Conservation (phyloP, 2,888 invertebrate species). For the Macaria notata region DNA sequence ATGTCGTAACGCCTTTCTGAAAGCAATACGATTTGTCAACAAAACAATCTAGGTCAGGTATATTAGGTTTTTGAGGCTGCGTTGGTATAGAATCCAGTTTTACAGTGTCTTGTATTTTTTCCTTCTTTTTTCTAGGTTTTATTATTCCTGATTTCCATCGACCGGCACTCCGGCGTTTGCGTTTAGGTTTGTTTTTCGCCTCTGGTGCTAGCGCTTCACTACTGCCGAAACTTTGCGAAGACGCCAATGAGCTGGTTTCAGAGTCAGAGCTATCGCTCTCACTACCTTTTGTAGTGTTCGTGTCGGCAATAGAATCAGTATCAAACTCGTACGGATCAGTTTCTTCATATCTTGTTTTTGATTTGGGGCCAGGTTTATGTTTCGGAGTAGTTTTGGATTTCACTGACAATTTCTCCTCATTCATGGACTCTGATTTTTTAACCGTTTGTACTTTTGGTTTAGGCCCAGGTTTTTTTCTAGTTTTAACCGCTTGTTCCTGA, state of each 20-base stretch:
- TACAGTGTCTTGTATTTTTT: slow-evolving; percentile 29
- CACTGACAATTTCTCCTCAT: slow-evolving; percentile 14
- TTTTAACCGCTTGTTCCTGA: slow-evolving; percentile 30
- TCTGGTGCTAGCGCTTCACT: slow-evolving; percentile 52
- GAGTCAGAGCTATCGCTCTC: slow-evolving; percentile 55
- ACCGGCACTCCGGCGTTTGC: slow-evolving; percentile 45
- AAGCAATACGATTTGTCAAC: slow-evolving; percentile 73
- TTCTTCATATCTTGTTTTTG: slow-evolving; percentile 53
- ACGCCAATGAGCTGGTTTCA: slow-evolving; percentile 57
- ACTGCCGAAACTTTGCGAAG: slow-evolving; percentile 58
- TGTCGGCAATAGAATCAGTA: slow-evolving; percentile 57
- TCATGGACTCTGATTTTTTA: neutral
- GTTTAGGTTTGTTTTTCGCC: slow-evolving; percentile 58
- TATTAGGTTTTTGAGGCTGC: slow-evolving; percentile 28
- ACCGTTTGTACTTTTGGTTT: slow-evolving; percentile 48
- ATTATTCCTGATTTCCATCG: slow-evolving; percentile 67
- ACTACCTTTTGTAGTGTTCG: slow-evolving; percentile 43
- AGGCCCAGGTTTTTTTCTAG: slow-evolving; percentile 49
- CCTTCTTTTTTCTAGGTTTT: slow-evolving; percentile 61
- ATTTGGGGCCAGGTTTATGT: slow-evolving; percentile 60
- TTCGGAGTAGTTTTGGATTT: slow-evolving; percentile 26
- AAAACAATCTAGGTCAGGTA: slow-evolving; percentile 57
- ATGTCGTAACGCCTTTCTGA: slow-evolving; percentile 54
- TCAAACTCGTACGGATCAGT: slow-evolving; percentile 67
- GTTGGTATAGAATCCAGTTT: slow-evolving; percentile 22